phyloP scores from a whole-genome alignment of 2,113 vertebrate genomes.

The Tauraco erythrolophus region DNA sequence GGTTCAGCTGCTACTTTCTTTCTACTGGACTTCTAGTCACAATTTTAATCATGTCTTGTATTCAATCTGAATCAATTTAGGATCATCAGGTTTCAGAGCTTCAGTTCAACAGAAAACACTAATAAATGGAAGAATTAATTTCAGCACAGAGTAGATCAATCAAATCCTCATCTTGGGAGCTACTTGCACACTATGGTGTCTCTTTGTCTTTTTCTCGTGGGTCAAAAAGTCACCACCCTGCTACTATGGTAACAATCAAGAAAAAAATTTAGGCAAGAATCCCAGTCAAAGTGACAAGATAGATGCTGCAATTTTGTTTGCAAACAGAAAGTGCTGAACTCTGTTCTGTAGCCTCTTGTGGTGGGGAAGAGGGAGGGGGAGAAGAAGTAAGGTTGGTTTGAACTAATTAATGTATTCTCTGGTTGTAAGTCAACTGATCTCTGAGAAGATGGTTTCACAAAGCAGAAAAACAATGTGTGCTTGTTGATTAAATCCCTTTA shows the following conservation, averaged over 20 bases:
- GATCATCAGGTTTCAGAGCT: conserved; percentile 6
- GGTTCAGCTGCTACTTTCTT: neutral
- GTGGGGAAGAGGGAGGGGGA: neutral
- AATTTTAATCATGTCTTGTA: conserved; percentile 13
- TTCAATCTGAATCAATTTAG: conserved; percentile 36
- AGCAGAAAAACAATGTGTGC: neutral
- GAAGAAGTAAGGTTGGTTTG: neutral
- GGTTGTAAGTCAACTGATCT: neutral
- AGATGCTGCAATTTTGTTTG: conserved; percentile 29
- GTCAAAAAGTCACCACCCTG: conserved; percentile 12
- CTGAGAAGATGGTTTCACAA: neutral
- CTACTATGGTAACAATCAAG: neutral
- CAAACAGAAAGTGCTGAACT: neutral
- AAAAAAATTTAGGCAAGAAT: neutral
- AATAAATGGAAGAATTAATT: conserved; percentile 60
- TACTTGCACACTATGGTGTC: neutral
- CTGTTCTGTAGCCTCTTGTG: neutral
- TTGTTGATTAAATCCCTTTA: neutral
- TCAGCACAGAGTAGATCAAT: conserved; percentile 37
- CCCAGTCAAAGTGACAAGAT: neutral
- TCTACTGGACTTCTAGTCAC: neutral
- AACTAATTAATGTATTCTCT: conserved; percentile 28
- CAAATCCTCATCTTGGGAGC: conserved; percentile 5
- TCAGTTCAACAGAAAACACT: conserved; percentile 33
- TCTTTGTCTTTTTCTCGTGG: neutral